Evolutionary conservation across 1,140 invertebrate genomes (phyloP), one percentile per base, ranked within the genome.

Genomic region (Drosophila parabipectinata): DNA sequence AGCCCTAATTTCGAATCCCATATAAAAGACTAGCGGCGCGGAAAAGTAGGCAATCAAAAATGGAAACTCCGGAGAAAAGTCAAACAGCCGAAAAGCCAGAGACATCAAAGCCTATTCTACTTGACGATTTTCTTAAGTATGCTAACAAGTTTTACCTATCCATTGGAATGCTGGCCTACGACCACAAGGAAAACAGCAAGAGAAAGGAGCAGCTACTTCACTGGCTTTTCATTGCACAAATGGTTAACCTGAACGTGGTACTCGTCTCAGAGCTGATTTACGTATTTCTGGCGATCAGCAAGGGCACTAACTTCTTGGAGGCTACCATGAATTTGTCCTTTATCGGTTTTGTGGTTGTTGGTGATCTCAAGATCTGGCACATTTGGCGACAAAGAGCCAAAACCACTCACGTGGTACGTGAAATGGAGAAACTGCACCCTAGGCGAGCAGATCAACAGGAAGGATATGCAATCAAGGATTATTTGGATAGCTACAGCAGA

Each of bases 281-380:
- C 47, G 85, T 91, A 0, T 53, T 81, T 8, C 45, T 81, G 45
- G 78, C 90, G 2, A 81, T 91, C 37, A 26, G 32, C 12, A 71
- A 30, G 1, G 79, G 73, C 10, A 81, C 41, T 30, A 88, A 91
- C 59, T 90, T 91, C 10, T 44, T 88, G 8, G 82, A 90, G 53
- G 82, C 90, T 39, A 91, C 77, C 15, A 84, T 88, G 85, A 90
- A 77, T 48, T 45, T 88, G 0, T 84, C 90, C 1, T 90, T 83
- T 47, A 81, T 90, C n/a, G 85, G 82, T 0, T 91, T 84, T 28
- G 85, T 90, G 1, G 30, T 90, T 6, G 67, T 91, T 6, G 79
- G 82, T 0, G 85, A 76, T 24, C 37, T 88, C 0, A 91, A 91
- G 37, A 88, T 91, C n/a, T 71, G 64, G 14, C 54, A 68, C 28